Conservation (phyloP, 2,888 invertebrate species). For the Deilephila porcellus region DNA sequence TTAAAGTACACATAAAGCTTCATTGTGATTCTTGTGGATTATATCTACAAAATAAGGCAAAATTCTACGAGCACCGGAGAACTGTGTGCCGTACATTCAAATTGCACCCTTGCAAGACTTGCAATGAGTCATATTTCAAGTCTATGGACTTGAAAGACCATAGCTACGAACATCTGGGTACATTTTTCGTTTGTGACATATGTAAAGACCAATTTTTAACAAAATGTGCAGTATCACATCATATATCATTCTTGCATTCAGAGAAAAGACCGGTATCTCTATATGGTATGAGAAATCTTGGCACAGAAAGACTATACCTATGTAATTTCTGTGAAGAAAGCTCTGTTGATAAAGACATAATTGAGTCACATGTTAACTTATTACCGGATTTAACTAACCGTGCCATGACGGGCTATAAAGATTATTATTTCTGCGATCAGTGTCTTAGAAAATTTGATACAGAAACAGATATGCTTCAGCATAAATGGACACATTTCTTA, state of each 20-base stretch:
- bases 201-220: slow-evolving; percentile 69
- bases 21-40: slow-evolving; percentile 69
- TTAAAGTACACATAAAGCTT: slow-evolving; percentile 74
- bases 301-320: slow-evolving; percentile 58
- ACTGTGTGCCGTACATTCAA: slow-evolving; percentile 59
- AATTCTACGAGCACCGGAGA: slow-evolving; percentile 60
- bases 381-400: slow-evolving; percentile 67
- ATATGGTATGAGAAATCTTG: slow-evolving; percentile 56
- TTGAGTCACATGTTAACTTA: slow-evolving; percentile 59
- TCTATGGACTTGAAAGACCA: slow-evolving; percentile 76
- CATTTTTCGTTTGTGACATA: slow-evolving; percentile 64
- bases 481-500: slow-evolving; percentile 74
- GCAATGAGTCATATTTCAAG: slow-evolving; percentile 57
- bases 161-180: slow-evolving; percentile 61
- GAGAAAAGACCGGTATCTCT: slow-evolving; percentile 54
- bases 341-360: slow-evolving; percentile 56
- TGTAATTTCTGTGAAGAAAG: slow-evolving; percentile 73
- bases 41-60: slow-evolving; percentile 54
- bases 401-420: slow-evolving; percentile 66
- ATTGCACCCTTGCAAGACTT: slow-evolving; percentile 63
- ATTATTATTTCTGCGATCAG: slow-evolving; percentile 72
- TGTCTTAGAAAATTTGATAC: slow-evolving; percentile 67
- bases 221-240: slow-evolving; percentile 68
- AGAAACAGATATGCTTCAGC: slow-evolving; percentile 69
- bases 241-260: slow-evolving; percentile 65